Evolutionary conservation across 1,140 invertebrate genomes (phyloP), one percentile per base, ranked within the genome.

Genomic region (Orchesella cincta): DNA sequence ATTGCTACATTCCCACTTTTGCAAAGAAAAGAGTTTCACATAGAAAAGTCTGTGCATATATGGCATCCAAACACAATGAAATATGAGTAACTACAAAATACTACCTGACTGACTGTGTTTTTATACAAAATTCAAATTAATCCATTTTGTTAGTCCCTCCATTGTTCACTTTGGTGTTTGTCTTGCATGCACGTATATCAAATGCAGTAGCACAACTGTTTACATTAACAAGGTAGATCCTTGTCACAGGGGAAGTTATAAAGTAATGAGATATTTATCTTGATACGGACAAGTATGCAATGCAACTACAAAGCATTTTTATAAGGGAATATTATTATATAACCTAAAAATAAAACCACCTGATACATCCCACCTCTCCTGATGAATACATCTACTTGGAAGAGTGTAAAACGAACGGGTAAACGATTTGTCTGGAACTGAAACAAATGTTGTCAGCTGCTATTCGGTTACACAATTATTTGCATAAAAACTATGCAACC

Each of bases 381-480:
- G n/a, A n/a, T n/a, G n/a, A n/a, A n/a, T n/a, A n/a, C n/a, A n/a
- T n/a, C n/a, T n/a, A n/a, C n/a, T n/a, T n/a, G n/a, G n/a, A n/a
- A n/a, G n/a, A n/a, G n/a, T n/a, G n/a, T n/a, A n/a, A n/a, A n/a
- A n/a, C n/a, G n/a, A n/a, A n/a, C n/a, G n/a, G n/a, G n/a, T n/a
- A n/a, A n/a, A n/a, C n/a, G n/a, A n/a, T n/a, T n/a, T n/a, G n/a
- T n/a, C n/a, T n/a, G n/a, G n/a, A n/a, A n/a, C n/a, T 26, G 54
- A n/a, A 31, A n/a, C 62, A 67, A 67, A 67, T 67, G 62, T 67
- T 29, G 26, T 26, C 62, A 67, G 62, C 62, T 67, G 62, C 8
- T 46, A 20, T n/a, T n/a, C n/a, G n/a, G n/a, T n/a, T n/a, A n/a
- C n/a, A n/a, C n/a, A n/a, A n/a, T n/a, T n/a, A n/a, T n/a, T n/a